Percentiles rank a stretch among this genome's conserved stretches.
Evolutionary conservation across 2,888 invertebrate genomes (phyloP).

Genomic region (Melipona beecheii): DNA sequence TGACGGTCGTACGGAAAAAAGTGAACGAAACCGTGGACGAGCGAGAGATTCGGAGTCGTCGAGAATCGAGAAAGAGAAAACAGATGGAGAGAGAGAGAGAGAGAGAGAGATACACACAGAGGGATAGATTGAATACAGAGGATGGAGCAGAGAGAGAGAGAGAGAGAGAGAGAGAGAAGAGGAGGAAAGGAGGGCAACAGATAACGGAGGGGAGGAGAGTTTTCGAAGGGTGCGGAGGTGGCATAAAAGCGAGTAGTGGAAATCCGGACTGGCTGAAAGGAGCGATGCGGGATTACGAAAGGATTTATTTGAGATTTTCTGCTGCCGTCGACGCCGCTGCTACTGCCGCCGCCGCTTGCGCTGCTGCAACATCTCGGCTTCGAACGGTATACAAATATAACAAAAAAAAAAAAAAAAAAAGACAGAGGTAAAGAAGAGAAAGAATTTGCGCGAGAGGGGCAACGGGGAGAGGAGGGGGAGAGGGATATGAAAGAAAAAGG

Average conservation of each 20-base stretch:
- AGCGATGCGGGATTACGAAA: constrained; percentile 82
- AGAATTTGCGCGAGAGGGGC: not conserved
- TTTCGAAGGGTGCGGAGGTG: constrained; percentile 67
- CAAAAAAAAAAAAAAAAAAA: constrained; percentile 29
- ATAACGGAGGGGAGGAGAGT: constrained; percentile 55
- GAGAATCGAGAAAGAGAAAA: constrained; percentile 1
- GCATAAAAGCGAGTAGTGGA: constrained; percentile 78
- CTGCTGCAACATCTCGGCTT: constrained; percentile 65
- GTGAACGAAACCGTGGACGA: constrained; percentile 57
- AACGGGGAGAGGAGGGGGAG: not conserved
- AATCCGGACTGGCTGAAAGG: constrained; percentile 81
- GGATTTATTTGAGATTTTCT: constrained; percentile 83
- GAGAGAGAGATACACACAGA: constrained; percentile 12
- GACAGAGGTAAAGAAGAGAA: not conserved
- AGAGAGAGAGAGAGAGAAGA: constrained; percentile 15
- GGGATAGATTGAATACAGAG: constrained; percentile 28
- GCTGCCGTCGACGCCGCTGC: constrained; percentile 60
- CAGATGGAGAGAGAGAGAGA: constrained; percentile 19
- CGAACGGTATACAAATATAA: constrained; percentile 79
- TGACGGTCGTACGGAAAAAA: constrained; percentile 64
- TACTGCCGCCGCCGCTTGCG: constrained; percentile 51
- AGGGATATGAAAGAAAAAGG: constrained; percentile 28
- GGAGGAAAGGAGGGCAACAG: constrained; percentile 20
- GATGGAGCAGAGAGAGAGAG: constrained; percentile 19
- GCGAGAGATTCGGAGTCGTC: constrained; percentile 9